Conservation (phyloP, 2,113 vertebrate species). For the Lampris incognitus region DNA sequence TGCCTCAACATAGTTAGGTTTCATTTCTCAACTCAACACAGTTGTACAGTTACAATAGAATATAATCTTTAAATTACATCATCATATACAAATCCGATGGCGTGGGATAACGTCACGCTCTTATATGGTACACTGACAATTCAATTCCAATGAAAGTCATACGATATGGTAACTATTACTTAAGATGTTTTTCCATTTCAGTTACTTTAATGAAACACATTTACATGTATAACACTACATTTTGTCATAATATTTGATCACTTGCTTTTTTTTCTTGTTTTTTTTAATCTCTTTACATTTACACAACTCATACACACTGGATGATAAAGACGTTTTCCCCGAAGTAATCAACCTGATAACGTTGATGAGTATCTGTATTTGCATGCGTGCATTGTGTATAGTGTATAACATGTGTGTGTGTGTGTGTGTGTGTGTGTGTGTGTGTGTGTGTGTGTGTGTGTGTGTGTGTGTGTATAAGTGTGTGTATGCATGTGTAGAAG, state of each 20-base stretch:
- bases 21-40: constrained; percentile 84
- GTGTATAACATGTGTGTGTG: constrained; percentile 21
- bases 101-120: constrained; percentile 88
- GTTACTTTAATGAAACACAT: constrained; percentile 82
- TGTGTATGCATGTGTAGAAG: constrained; percentile 3
- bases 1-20: constrained; percentile 80
- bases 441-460: constrained; percentile 24
- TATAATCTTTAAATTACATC: constrained; percentile 95
- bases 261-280: constrained; percentile 70
- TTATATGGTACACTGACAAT: constrained; percentile 80
- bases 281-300: constrained; percentile 73
- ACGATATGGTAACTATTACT: constrained; percentile 78
- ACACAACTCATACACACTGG: constrained; percentile 85
- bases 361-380: constrained; percentile 44
- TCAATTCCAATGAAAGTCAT: constrained; percentile 81
- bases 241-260: constrained; percentile 81
- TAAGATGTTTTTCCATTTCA: constrained; percentile 74
- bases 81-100: constrained; percentile 94
- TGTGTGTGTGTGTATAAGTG: constrained; percentile 27
- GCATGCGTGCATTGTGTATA: constrained; percentile 24
- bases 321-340: constrained; percentile 71
- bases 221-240: constrained; percentile 85
- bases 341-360: constrained; percentile 70
- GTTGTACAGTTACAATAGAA: constrained; percentile 92
- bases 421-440: constrained; percentile 26